Percentiles rank a stretch among this genome's conserved stretches.
Evolutionary conservation across 2,888 invertebrate species (phyloP).

Genomic region (Melanophora roralis): DNA sequence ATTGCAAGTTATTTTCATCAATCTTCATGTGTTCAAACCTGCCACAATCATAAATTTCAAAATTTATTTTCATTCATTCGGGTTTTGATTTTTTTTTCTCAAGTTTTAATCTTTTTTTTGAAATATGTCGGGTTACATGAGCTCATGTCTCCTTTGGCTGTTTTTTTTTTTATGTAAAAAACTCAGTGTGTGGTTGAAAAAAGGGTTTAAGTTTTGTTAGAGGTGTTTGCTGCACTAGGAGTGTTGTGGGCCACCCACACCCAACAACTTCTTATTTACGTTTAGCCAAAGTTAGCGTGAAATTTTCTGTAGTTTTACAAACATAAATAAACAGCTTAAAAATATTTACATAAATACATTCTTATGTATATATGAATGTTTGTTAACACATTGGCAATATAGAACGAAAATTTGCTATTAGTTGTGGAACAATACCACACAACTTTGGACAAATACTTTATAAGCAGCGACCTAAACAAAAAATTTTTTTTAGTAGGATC

Average conservation of each 20-base stretch:
- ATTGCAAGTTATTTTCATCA: slow-evolving; percentile 37
- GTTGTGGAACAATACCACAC: too few species aligned
- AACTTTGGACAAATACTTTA: too few species aligned
- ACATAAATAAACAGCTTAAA: slow-evolving; percentile 37
- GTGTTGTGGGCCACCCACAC: slow-evolving; percentile 56
- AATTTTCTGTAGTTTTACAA: slow-evolving; percentile 50
- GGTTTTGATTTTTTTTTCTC: too few species aligned
- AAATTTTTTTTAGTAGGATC: too few species aligned
- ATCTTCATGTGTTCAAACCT: slow-evolving; percentile 43
- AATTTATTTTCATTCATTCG: neutral
- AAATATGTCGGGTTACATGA: neutral
- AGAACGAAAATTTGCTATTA: too few species aligned
- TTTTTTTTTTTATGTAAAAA: neutral
- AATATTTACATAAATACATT: too few species aligned
- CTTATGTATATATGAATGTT: too few species aligned
- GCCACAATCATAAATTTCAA: slow-evolving; percentile 36
- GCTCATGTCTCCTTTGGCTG: slow-evolving; percentile 5
- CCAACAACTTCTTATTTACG: slow-evolving; percentile 10
- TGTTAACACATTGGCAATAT: too few species aligned
- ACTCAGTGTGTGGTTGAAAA: neutral
- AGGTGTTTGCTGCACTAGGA: neutral
- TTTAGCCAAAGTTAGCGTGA: slow-evolving; percentile 46
- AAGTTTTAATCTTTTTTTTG: neutral
- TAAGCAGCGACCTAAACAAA: too few species aligned
- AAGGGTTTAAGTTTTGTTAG: neutral